Base-by-base conservation (phyloP, 2,797 vertebrate species). In the Sebastiscus albofasciatus region DNA sequence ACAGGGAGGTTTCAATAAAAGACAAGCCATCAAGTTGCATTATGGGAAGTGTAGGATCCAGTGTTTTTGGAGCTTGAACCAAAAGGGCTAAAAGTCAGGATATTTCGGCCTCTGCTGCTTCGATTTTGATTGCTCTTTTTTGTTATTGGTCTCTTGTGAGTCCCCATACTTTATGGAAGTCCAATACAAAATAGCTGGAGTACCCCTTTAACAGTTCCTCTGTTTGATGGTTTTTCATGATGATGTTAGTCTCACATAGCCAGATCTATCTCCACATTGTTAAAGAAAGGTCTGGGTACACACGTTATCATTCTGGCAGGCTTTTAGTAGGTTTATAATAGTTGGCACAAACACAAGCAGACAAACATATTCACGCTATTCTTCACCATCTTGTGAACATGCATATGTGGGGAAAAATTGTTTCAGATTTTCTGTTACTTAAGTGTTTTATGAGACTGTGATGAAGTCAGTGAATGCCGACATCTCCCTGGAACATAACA, bases 391-490 rank as follows among this genome's bases (percentile, higher is more conserved):
- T 42, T 42, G 39, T 42, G 39, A 42, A 42, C 39, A 16, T 42
- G 39, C 14, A 42, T 42, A 42, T 60, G 20, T 27, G n/a, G n/a
- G 5, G 12, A 29, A 33, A 39, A 9, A 56, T 33, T 11, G 49
- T 34, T 31, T 69, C 67, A 13, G 55, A 58, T 71, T 59, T 27
- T 71, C 16, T 29, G 10, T 54, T 31, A 22, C 31, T 59, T 13
- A 4, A 3, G 24, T 12, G 31, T 56, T 81, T 18, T 67, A 22
- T 33, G 71, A 55, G 52, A 55, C 12, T 79, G 68, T 26, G 68
- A 60, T 83, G 56, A 86, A 72, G 52, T 81, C 82, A 78, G 66
- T 68, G 26, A 75, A 54, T 13, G 62, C 59, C 22, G n/a, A 11
- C n/a, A 61, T 18, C 46, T 75, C 29, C 42, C 68, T 64, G 67